A percentile compares a stretch with the other conserved stretches of the same genome.
phyloP scores from a whole-genome alignment of 2,888 invertebrate species.

The Eubasilissa splendida region DNA sequence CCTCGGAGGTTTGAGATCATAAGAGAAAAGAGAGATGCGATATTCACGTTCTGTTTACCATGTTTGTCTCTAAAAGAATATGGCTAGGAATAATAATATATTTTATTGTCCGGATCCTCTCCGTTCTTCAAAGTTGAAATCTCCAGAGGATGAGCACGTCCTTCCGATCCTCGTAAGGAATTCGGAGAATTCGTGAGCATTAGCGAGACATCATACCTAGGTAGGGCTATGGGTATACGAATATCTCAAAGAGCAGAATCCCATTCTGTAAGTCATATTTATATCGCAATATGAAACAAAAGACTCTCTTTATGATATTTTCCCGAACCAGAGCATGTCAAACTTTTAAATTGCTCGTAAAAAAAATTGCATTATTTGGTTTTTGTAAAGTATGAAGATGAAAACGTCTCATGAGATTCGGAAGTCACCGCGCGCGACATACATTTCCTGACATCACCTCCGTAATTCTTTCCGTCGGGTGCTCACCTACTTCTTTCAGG shows the following conservation, averaged over 20 bases:
- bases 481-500: too few relatives aligned
- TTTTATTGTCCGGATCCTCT: conserved; percentile 13
- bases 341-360: too few relatives aligned
- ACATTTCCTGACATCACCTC: too few relatives aligned
- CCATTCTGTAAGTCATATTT: conserved; percentile 23
- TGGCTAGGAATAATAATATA: conserved; percentile 29
- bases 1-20: background rate
- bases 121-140: conserved; percentile 33
- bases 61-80: conserved; percentile 2
- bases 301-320: background rate
- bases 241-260: background rate
- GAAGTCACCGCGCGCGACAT: too few relatives aligned
- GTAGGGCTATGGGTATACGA: background rate
- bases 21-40: background rate
- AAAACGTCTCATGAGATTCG: too few relatives aligned
- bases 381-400: too few relatives aligned
- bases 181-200: conserved; percentile 25
- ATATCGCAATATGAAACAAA: conserved; percentile 19
- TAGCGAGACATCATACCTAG: background rate
- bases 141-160: conserved; percentile 20
- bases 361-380: too few relatives aligned
- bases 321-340: too few relatives aligned
- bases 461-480: too few relatives aligned
- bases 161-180: conserved; percentile 16
- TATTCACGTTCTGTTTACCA: conserved; percentile 14